Percentiles rank a stretch among this genome's conserved stretches.
Conservation (phyloP, 23 tunicate genomes). For the Ascidia mentula region DNA sequence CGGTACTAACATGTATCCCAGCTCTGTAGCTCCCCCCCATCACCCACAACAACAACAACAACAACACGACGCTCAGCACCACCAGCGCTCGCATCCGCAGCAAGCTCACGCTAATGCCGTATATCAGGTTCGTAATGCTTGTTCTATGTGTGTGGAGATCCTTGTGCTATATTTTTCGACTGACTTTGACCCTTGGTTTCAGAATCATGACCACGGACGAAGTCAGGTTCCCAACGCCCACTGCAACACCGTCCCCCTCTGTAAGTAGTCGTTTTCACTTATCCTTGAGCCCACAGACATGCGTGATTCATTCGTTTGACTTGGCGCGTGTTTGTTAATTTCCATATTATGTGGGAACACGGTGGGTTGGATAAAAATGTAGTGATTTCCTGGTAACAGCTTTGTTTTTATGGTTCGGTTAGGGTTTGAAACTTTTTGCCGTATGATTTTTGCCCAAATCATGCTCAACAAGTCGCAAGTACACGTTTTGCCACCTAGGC, state of each 20-base stretch:
- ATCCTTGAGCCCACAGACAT: too few species aligned
- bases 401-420: too few species aligned
- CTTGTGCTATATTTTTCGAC: neutral
- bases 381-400: too few species aligned
- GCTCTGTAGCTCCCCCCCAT: constrained; percentile 10
- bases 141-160: neutral
- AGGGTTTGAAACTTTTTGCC: too few species aligned
- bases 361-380: too few species aligned
- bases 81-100: constrained; percentile 2
- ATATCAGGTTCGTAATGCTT: neutral
- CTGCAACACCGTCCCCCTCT: constrained; percentile 70
- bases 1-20: constrained; percentile 7
- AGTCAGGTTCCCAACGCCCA: constrained; percentile 37
- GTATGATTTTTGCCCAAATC: too few species aligned
- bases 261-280: constrained; percentile 31
- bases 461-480: too few species aligned
- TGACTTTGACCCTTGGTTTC: neutral
- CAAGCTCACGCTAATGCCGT: neutral
- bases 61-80: constrained; percentile 6
- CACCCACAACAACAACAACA: constrained; percentile 38
- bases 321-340: too few species aligned
- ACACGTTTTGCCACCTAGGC: too few species aligned
- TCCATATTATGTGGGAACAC: too few species aligned
- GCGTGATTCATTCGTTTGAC: too few species aligned
- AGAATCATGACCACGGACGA: constrained; percentile 29